Conservation (phyloP, 2,888 invertebrate genomes). For the Phyllotreta cruciferae region DNA sequence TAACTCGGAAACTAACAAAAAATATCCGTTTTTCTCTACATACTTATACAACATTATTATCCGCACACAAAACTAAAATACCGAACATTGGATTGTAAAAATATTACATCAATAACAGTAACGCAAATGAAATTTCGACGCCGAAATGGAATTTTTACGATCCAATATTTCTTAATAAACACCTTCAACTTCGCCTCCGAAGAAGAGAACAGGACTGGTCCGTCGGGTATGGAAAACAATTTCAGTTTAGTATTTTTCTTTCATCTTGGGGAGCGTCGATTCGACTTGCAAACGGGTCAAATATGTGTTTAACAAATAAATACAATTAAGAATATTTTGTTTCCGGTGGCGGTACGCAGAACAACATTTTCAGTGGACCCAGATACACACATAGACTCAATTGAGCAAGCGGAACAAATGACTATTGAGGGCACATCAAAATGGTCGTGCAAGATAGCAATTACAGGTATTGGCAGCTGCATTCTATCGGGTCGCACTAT, state of each 20-base stretch:
- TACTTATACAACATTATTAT: too few species aligned
- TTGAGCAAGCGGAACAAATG: constrained; percentile 96
- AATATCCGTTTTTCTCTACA: too few species aligned
- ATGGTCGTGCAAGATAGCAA: constrained; percentile 99
- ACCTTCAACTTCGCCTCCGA: too few species aligned
- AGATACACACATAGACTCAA: constrained; percentile 96
- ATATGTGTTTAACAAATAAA: constrained; percentile 16
- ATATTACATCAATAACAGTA: too few species aligned
- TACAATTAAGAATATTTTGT: constrained; percentile 36
- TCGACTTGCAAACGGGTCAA: not conserved
- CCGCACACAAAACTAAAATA: too few species aligned
- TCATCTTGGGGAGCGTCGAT: not conserved
- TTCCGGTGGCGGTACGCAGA: constrained; percentile 68
- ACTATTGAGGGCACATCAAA: constrained; percentile 99
- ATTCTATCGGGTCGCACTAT: constrained; percentile 56
- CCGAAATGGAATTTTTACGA: too few species aligned
- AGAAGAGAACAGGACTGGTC: too few species aligned
- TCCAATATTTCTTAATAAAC: too few species aligned
- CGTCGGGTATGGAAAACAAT: too few species aligned
- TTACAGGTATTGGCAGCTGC: constrained; percentile 84
- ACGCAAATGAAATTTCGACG: too few species aligned
- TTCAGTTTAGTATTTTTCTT: not conserved
- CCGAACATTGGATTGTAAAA: too few species aligned
- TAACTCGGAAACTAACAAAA: too few species aligned
- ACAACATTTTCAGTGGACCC: constrained; percentile 97